These are phyloP conservation scores for Stegodyphus dumicola DNA, from an alignment of 1,140 invertebrate genomes.

Conservation along the genomic window DNA sequence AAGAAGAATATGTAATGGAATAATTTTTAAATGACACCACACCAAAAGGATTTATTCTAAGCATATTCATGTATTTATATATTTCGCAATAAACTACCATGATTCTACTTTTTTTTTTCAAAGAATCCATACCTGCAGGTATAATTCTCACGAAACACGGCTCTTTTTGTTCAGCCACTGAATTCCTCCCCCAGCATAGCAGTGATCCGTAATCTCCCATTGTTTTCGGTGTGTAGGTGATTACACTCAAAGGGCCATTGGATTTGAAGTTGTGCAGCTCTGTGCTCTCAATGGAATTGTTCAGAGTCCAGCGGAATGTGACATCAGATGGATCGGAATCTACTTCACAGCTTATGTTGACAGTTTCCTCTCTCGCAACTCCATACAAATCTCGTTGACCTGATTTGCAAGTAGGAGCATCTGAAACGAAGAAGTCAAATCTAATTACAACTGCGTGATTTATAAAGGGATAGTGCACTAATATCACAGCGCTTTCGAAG, in stretches of 20 bases:
- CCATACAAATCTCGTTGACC: constrained; percentile 86
- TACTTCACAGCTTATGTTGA: constrained; percentile 86
- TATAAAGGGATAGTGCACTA: no score
- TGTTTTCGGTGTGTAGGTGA: constrained; percentile 85
- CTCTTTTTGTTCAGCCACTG: constrained; percentile 78
- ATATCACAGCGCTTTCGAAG: no score
- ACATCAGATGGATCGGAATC: constrained; percentile 85
- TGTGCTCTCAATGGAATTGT: constrained; percentile 88
- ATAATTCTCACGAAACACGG: constrained; percentile 92
- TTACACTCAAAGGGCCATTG: constrained; percentile 66
- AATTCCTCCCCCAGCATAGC: constrained; percentile 85
- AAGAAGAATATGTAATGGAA: no score
- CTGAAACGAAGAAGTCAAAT: constrained; percentile 53
- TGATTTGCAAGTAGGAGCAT: constrained; percentile 82
- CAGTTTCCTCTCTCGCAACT: constrained; percentile 88
- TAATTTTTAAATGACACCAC: no score
- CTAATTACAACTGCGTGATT: no score
- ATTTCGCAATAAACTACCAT: no score
- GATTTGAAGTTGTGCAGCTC: constrained; percentile 68
- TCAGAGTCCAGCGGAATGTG: constrained; percentile 90
- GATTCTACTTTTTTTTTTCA: no score
- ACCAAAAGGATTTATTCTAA: no score
- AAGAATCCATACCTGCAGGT: constrained; percentile 72
- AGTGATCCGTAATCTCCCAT: constrained; percentile 88
- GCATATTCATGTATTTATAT: no score